Conservation (phyloP, 2,888 invertebrate genomes). For the Pandemis cinnamomeana region DNA sequence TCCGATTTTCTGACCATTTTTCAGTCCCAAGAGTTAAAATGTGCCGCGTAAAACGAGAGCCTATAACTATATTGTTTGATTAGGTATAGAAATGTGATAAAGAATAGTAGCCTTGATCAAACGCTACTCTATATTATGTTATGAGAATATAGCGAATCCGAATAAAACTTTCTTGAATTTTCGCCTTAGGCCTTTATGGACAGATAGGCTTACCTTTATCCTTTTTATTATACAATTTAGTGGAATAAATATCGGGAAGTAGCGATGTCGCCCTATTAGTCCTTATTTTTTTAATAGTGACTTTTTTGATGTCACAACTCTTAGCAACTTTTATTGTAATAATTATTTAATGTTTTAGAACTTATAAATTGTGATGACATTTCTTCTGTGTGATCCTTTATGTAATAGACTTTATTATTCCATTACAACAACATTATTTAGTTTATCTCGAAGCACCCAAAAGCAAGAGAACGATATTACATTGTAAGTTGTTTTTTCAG, state of each 20-base stretch:
- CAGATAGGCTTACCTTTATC: background rate
- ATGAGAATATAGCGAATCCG: slow-evolving; percentile 41
- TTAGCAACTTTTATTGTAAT: background rate
- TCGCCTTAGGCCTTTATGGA: background rate
- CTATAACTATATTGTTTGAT: background rate
- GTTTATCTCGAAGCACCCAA: slow-evolving; percentile 33
- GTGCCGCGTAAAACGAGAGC: background rate
- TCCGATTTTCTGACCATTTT: background rate
- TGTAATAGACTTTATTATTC: slow-evolving; percentile 29
- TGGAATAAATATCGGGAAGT: background rate
- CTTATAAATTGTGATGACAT: background rate
- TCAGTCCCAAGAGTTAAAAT: background rate
- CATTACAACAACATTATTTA: slow-evolving; percentile 28
- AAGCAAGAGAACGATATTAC: slow-evolving; percentile 14
- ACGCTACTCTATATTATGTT: slow-evolving; percentile 45
- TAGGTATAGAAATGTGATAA: slow-evolving; percentile 2
- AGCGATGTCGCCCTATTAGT: background rate
- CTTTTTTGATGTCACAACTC: slow-evolving; percentile 1
- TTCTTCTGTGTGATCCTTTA: slow-evolving; percentile 32
- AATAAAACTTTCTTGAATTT: background rate
- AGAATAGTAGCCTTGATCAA: background rate
- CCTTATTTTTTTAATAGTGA: background rate
- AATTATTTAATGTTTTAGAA: background rate
- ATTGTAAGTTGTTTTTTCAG: slow-evolving; percentile 24
- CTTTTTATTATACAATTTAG: background rate